phyloP scores from a whole-genome alignment of 1,140 invertebrate species.

The Caenorhabditis latens region DNA sequence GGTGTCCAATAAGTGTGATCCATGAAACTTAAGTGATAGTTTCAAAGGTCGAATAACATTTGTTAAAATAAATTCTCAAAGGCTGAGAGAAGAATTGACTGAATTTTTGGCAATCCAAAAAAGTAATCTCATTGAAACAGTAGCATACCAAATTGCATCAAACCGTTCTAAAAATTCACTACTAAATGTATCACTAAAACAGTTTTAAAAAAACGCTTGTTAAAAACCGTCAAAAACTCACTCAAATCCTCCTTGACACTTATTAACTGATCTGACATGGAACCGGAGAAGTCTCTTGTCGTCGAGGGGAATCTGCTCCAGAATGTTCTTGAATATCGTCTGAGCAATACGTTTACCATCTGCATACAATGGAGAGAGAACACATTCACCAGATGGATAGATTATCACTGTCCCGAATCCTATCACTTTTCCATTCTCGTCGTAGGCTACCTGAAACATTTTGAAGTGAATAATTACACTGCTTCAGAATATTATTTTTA shows the following conservation, averaged over 20 bases:
- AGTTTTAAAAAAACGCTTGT: no score
- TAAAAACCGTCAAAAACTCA: neutral
- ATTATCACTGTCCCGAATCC: slow-evolving; percentile 4
- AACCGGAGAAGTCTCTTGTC: neutral
- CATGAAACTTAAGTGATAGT: no score
- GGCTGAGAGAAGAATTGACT: no score
- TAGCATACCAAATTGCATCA: no score
- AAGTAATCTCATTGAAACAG: no score
- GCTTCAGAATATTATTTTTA: no score
- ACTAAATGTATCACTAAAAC: no score
- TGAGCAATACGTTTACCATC: neutral
- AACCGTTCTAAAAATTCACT: no score
- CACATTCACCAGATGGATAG: slow-evolving; percentile 40
- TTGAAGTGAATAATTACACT: no score
- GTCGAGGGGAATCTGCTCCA: slow-evolving; percentile 7
- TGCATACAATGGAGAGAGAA: slow-evolving; percentile 11
- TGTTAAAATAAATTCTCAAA: neutral
- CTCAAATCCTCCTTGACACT: neutral
- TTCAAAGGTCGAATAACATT: neutral
- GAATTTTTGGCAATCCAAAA: no score
- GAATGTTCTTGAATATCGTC: slow-evolving; percentile 33
- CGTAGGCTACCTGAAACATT: neutral
- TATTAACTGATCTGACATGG: neutral
- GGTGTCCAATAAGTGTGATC: no score
- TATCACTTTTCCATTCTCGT: slow-evolving; percentile 5